A percentile compares a stretch with the other conserved stretches of the same genome.
Conservation (phyloP, 2,113 vertebrate species). For the Colius striatus region DNA sequence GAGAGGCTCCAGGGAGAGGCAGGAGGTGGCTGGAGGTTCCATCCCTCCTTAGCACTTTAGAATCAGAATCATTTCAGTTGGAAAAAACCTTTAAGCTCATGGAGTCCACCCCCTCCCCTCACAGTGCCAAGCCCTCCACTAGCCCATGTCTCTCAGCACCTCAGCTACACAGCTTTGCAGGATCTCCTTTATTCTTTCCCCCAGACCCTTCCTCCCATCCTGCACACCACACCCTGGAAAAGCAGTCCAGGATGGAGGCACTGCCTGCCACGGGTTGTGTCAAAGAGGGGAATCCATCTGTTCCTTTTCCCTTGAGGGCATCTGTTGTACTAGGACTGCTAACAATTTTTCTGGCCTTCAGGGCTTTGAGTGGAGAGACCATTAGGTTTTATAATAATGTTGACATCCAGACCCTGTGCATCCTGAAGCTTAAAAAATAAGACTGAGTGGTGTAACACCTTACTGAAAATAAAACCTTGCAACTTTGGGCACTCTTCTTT, state of each 20-base stretch:
- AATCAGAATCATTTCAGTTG: too few relatives aligned
- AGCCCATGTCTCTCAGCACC: too few relatives aligned
- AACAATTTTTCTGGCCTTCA: not conserved
- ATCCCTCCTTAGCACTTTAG: not conserved
- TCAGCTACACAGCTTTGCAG: too few relatives aligned
- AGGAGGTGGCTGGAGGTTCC: not conserved
- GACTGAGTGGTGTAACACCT: not conserved
- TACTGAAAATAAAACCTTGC: not conserved
- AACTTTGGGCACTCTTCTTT: fast-evolving
- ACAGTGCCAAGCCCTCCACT: too few relatives aligned
- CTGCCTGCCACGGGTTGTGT: fast-evolving
- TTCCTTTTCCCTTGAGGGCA: not conserved
- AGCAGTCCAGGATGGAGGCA: not conserved
- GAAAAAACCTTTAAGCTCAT: too few relatives aligned
- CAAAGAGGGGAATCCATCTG: not conserved
- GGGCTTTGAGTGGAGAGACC: not conserved
- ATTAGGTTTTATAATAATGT: not conserved
- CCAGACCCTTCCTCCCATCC: not conserved
- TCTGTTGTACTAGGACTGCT: fast-evolving
- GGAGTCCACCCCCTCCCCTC: too few relatives aligned
- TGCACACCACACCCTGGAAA: not conserved
- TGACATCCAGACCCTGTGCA: not conserved
- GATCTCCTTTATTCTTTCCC: not conserved
- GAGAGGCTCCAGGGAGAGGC: not conserved
- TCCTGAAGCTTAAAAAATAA: not conserved